phyloP scores from a whole-genome alignment of 2,797 vertebrate genomes.

The Scolopax bukidnonensis region DNA sequence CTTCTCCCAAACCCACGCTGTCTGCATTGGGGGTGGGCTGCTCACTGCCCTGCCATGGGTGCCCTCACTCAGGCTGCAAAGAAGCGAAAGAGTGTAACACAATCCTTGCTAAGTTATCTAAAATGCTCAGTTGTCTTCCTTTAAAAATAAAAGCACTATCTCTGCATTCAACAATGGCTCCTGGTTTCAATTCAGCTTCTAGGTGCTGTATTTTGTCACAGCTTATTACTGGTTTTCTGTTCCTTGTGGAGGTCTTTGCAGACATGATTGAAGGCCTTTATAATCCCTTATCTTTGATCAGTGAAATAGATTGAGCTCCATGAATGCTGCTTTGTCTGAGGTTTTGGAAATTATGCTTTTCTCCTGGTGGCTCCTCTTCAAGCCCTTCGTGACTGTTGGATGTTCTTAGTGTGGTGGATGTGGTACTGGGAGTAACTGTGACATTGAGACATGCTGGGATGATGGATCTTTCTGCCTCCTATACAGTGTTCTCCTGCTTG shows the following conservation, averaged over 20 bases:
- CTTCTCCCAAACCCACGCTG: neutral
- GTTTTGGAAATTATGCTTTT: neutral
- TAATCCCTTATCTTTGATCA: neutral
- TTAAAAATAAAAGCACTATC: neutral
- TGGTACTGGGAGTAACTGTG: neutral
- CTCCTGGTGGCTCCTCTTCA: neutral
- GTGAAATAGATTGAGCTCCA: neutral
- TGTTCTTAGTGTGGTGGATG: rapidly evolving
- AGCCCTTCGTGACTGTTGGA: neutral
- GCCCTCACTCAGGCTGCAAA: neutral
- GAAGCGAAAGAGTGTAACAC: neutral
- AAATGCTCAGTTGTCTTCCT: neutral
- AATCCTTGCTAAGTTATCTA: neutral
- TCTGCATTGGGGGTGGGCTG: neutral
- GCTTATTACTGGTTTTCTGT: neutral
- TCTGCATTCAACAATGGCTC: neutral
- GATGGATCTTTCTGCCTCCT: neutral
- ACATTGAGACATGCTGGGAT: rapidly evolving
- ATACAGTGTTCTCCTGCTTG: rapidly evolving
- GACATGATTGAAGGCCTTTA: neutral
- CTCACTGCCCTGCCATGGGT: neutral
- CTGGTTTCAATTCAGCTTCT: neutral
- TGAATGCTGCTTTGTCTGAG: neutral
- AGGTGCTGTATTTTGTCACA: neutral
- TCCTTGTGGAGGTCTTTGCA: neutral